A percentile compares a stretch with the other conserved stretches of the same genome.
These are phyloP conservation scores for Epinephelus moara DNA, from an alignment of 2,113 vertebrate species.

Conservation along the genomic window DNA sequence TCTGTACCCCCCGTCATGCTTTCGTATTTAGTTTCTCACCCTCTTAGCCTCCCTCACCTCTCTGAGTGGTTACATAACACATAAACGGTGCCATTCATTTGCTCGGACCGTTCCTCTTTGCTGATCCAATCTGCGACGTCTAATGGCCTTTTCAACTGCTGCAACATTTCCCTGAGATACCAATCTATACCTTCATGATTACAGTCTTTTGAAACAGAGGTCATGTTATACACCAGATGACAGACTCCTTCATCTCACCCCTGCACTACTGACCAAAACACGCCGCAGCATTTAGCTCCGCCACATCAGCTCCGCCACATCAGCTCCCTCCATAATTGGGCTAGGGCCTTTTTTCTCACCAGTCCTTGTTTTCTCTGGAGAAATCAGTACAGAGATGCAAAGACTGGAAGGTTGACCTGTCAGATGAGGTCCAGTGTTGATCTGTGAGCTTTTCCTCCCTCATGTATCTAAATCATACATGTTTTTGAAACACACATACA, in stretches of 20 bases:
- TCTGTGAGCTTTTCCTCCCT: slow-evolving; percentile 28
- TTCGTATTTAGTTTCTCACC: slow-evolving; percentile 40
- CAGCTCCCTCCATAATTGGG: background rate
- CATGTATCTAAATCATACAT: slow-evolving; percentile 5
- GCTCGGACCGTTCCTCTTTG: slow-evolving; percentile 10
- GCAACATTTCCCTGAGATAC: slow-evolving; percentile 54
- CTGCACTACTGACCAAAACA: slow-evolving; percentile 18
- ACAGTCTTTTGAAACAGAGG: background rate
- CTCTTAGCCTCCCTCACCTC: slow-evolving; percentile 46
- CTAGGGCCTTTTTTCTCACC: slow-evolving; percentile 24
- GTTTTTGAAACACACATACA: slow-evolving; percentile 2
- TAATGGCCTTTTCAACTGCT: slow-evolving; percentile 44
- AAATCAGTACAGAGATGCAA: slow-evolving; percentile 1
- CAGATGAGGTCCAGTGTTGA: slow-evolving; percentile 12
- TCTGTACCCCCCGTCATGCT: background rate
- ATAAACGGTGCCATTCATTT: slow-evolving; percentile 50
- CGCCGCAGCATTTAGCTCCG: slow-evolving; percentile 26
- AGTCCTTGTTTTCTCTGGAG: slow-evolving; percentile 24
- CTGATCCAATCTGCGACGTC: slow-evolving; percentile 57
- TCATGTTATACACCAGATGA: slow-evolving; percentile 48
- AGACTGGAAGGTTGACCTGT: slow-evolving; percentile 21
- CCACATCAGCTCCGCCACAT: background rate
- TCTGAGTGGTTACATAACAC: slow-evolving; percentile 60
- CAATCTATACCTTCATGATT: slow-evolving; percentile 57
- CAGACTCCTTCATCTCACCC: slow-evolving; percentile 31